Percentiles rank a stretch among this genome's conserved stretches.
Conservation (phyloP, 2,797 vertebrate genomes). For the Gymnopithys bicolor region DNA sequence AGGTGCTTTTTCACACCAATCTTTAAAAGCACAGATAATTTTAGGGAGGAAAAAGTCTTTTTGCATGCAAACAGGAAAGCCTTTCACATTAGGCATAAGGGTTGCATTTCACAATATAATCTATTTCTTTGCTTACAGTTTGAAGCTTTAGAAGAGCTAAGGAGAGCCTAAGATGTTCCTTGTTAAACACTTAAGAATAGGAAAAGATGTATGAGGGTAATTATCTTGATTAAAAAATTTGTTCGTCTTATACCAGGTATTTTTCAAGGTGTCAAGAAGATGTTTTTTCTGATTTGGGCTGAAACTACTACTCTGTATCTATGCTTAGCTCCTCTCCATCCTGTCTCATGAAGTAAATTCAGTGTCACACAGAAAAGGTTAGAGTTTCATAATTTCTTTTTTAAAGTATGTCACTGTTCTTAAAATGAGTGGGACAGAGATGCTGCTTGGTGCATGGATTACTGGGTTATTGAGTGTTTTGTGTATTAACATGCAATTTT, state of each 20-base stretch:
- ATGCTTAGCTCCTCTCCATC: neutral
- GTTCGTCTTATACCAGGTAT: constrained; percentile 3
- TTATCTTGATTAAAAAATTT: constrained; percentile 34
- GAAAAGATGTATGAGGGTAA: neutral
- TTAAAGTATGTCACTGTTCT: neutral
- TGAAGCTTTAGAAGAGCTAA: neutral
- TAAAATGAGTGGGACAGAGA: neutral
- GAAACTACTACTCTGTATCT: neutral
- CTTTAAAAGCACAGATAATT: neutral
- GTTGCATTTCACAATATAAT: neutral
- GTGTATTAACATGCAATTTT: neutral
- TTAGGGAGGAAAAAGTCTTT: neutral
- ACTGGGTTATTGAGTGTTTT: neutral
- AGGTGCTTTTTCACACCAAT: neutral
- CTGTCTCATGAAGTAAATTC: neutral
- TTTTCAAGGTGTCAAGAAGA: constrained; percentile 48
- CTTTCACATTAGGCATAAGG: neutral
- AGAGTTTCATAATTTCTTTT: neutral
- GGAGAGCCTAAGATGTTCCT: neutral
- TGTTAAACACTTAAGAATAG: neutral
- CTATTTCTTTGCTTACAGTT: constrained; percentile 16
- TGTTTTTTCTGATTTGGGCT: constrained; percentile 35
- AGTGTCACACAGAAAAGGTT: neutral
- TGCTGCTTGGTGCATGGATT: neutral
- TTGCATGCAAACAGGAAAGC: neutral